Base-by-base conservation (phyloP, 2,888 invertebrate genomes). In the Tethea ocularis region DNA sequence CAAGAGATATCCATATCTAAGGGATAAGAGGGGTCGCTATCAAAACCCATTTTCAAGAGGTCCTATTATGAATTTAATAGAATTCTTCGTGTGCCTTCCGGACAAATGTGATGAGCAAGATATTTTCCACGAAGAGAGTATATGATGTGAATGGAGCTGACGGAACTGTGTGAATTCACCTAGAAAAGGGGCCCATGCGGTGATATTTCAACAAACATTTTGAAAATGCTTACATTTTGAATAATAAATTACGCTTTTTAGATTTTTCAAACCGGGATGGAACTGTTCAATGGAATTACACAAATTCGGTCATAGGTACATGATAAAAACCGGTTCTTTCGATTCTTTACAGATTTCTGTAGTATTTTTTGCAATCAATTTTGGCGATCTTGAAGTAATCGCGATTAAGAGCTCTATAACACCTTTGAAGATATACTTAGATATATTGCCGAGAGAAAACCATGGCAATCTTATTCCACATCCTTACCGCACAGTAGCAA, bases 31-130 rank as follows among this genome's bases (percentile, higher is more conserved):
- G 61, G 98, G 98, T 2, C 95, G 96, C 65, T 98, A 97, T 84
- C 95, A 96, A 80, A 98, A 98, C 90, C 98, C 98, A 0, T 98
- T 97, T 83, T 97, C 98, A n/a, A 94, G 97, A 63, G 98, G 98
- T 0, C 96, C 97, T 0, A 94, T 97, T 57, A 94, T 97, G 80
- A 98, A 98, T 88, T 90, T 98, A 38, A 94, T 98, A 64, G 98
- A 98, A 89, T 98, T 97, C 86, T 97, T 98, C 84, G 96, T 98
- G 58, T 97, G 97, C 74, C 94, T 97, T 22, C 96, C 97, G 0
- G 96, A 97, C 80, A 95, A 96, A 75, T 95, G 95, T 71, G 96
- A 96, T 74, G 97, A 96, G 61, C 96, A 96, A 70, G 95, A 96
- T 67, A 90, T 95, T 60, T 94, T 95, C 60, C 93, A 95, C 57